Evolutionary conservation across 2,888 invertebrate genomes (phyloP).

Genomic region (Cataglyphis albicans): DNA sequence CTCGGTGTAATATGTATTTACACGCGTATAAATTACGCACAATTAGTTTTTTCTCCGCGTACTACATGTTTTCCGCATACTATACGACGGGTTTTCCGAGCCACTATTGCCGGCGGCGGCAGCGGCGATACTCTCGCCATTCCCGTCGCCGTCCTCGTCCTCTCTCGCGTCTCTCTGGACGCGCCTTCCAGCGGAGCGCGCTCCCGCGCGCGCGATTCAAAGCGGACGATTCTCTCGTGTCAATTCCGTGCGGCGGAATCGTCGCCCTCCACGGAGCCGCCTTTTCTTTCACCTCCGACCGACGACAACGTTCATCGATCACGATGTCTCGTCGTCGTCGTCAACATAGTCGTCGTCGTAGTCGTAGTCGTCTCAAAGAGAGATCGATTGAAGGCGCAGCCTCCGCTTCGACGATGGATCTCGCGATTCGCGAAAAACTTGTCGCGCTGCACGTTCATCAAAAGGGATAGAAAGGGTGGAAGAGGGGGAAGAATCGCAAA

Average conservation of each 20-base stretch:
- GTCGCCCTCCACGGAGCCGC: conserved; percentile 26
- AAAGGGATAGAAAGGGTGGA: not conserved
- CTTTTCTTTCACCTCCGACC: conserved; percentile 33
- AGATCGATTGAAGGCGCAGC: conserved; percentile 50
- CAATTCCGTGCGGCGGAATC: conserved; percentile 29
- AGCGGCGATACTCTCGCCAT: conserved; percentile 46
- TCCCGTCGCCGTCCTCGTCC: conserved; percentile 14
- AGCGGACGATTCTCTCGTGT: conserved; percentile 31
- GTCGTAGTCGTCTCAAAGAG: conserved; percentile 34
- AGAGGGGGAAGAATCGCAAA: not conserved
- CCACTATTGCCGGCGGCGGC: conserved; percentile 48
- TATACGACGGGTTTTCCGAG: conserved; percentile 30
- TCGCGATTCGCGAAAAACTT: conserved; percentile 47
- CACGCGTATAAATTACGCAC: conserved; percentile 23
- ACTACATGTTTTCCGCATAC: not conserved
- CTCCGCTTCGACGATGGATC: conserved; percentile 54
- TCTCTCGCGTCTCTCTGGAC: conserved; percentile 23
- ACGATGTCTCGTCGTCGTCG: conserved; percentile 39
- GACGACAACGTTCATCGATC: conserved; percentile 50
- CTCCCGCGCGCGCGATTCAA: conserved; percentile 37
- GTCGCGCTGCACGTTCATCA: conserved; percentile 51
- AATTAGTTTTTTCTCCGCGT: conserved; percentile 35
- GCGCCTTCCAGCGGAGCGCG: conserved; percentile 22
- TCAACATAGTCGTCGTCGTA: conserved; percentile 15
- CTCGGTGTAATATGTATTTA: conserved; percentile 14